Evolutionary conservation across 2,888 invertebrate genomes (phyloP), one percentile per base, ranked within the genome.

Genomic region (Seladonia tumulorum): DNA sequence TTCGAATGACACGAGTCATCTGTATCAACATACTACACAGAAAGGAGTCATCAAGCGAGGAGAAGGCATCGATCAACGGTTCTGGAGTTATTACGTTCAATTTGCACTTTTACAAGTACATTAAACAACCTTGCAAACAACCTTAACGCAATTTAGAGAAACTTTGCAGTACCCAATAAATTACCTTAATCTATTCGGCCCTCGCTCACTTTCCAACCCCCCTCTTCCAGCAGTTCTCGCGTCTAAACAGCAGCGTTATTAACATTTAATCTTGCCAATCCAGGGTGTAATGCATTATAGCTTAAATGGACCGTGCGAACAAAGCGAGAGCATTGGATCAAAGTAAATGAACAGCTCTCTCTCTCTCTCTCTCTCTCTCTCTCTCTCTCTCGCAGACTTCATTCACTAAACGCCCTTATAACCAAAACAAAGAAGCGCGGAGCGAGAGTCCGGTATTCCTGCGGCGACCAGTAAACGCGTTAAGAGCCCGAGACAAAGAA

Each of bases 401-500:
- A 83, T 78, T 45, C 74, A 39, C 39, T 8, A 63, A 16, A 57
- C 63, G 42, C 45, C 14, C 71, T 83, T 53, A 47, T 75, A 63
- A 83, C 35, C 71, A 57, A 63, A 71, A 71, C 53, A 53, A 47
- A 47, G 73, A 76, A 71, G 57, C 72, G 72, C 16, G 70, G 29
- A 70, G 53, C 10, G n/a, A 57, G n/a, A 57, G n/a, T 8, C 53
- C 53, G 53, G 53, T 57, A n/a, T n/a, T 4, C 53, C 53, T 71
- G 35, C 5, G n/a, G 71, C 78, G 53, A 79, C 42, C 76, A 35
- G 68, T 73, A 79, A 79, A 79, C 84, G 84, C 84, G 85, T 83
- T 85, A 83, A 85, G 84, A 76, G 70, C 70, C 57, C 18, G 4
- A 63, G 63, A 79, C 85, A 85, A 79, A 84, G 86, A 82, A 79